Base-by-base conservation (phyloP, 2,113 vertebrate genomes). In the Calyptommatus sinebrachiatus region DNA sequence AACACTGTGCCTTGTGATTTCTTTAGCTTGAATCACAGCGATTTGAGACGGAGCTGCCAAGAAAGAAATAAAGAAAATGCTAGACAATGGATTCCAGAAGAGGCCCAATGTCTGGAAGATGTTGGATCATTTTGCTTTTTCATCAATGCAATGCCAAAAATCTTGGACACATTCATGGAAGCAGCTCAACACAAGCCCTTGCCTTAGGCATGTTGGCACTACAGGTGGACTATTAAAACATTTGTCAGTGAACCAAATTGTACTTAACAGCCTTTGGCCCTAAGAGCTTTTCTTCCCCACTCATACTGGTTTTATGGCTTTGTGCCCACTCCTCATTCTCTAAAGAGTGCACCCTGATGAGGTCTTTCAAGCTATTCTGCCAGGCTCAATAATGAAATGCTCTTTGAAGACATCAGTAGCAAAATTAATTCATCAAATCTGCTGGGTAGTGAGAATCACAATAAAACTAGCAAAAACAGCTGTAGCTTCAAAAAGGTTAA, bases 1-100 rank as follows among this genome's bases (percentile, higher is more conserved):
- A 87, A 99, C 97, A 0, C 97, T 98, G 92, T 99, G 97, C 72
- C 98, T 96, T 9, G 97, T 99, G 87, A 99, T 97, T 86, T 99
- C 97, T 88, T 98, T 99, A 16, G 96, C 97, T 87, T 99, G 97
- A 90, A 99, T 97, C 88, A 96, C 92, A 60, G 95, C 95, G 87
- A 99, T 97, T 1, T 97, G 97, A 46, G 98, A 99, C 0, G 98
- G 98, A 90, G 98, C 98, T 99, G 84, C 48, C 70, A 86, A 71
- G 73, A 66, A 75, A 69, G 67, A 83, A 69, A 7, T 31, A n/a
- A 14, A 22, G 11, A 45, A 28, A 50, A 78, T 1, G 0, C 50
- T 79, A 60, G 5, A 7, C 1, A 18, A n/a, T 0, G 1, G 2
- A 0, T 31, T 73, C 61, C 1, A 0, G 3, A 50, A 67, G 3